Percentiles rank a stretch among this genome's conserved stretches.
These are phyloP conservation scores for Emesis furor DNA, from an alignment of 2,888 invertebrate genomes.

Conservation along the genomic window DNA sequence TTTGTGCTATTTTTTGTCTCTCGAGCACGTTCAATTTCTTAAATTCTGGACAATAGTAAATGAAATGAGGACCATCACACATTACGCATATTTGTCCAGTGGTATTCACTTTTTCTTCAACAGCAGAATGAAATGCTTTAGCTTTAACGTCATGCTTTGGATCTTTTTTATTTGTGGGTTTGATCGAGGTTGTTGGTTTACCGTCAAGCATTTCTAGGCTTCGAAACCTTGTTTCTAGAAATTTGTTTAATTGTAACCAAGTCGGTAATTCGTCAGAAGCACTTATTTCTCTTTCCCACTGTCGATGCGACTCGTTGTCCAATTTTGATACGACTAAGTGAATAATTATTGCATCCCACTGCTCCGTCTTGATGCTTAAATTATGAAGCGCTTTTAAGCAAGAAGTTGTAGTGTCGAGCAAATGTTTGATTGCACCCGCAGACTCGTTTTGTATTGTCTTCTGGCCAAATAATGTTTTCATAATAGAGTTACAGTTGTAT, in stretches of 20 bases:
- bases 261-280: too few species aligned
- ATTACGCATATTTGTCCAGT: too few species aligned
- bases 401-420: slow-evolving; percentile 62
- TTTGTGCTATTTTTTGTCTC: not conserved
- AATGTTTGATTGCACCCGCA: slow-evolving; percentile 37
- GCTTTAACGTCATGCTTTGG: too few species aligned
- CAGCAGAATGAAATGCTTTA: not conserved
- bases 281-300: slow-evolving; percentile 37
- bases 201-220: slow-evolving; percentile 4
- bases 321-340: slow-evolving; percentile 57
- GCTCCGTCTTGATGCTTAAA: slow-evolving; percentile 45
- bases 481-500: slow-evolving; percentile 59
- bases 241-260: too few species aligned
- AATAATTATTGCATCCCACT: slow-evolving; percentile 59
- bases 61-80: too few species aligned
- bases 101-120: too few species aligned
- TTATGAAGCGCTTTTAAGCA: slow-evolving; percentile 60
- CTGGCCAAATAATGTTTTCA: slow-evolving; percentile 59
- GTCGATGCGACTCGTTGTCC: slow-evolving; percentile 50
- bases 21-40: not conserved
- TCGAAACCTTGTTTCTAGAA: not conserved
- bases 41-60: too few species aligned
- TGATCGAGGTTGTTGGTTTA: too few species aligned
- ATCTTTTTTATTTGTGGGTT: too few species aligned
- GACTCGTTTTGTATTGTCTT: slow-evolving; percentile 54